Conservation (phyloP, 1,140 invertebrate genomes). For the Scaptodrosophila lebanonensis region DNA sequence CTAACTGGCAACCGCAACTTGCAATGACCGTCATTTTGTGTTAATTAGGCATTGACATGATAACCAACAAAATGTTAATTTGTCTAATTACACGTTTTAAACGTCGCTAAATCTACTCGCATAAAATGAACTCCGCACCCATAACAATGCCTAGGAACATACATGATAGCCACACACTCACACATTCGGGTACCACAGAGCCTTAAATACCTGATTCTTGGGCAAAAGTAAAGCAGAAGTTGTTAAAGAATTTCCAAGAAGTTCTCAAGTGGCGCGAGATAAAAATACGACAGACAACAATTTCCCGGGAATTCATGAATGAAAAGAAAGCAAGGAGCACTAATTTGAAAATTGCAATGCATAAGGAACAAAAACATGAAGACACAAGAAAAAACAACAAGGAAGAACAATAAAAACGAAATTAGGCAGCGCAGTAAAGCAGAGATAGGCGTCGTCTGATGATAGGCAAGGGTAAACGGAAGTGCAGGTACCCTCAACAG, state of each 20-base stretch:
- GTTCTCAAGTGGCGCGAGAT: conserved; percentile 10
- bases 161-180: background rate
- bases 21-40: no score
- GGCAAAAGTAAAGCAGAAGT: background rate
- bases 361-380: conserved; percentile 17
- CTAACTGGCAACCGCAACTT: no score
- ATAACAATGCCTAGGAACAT: no score
- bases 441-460: conserved; percentile 18
- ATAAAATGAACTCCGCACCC: conserved; percentile 41
- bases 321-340: conserved; percentile 18
- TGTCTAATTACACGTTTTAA: conserved; percentile 60
- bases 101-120: conserved; percentile 27
- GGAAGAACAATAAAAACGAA: conserved; percentile 37
- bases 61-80: no score
- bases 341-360: conserved; percentile 23
- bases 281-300: conserved; percentile 10
- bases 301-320: conserved; percentile 66
- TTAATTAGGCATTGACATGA: no score
- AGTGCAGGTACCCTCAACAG: conserved; percentile 44
- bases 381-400: background rate
- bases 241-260: conserved; percentile 14
- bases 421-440: conserved; percentile 27
- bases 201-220: no score
- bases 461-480: conserved; percentile 45
- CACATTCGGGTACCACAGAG: no score